Conservation (phyloP, 2,888 invertebrate genomes). For the Ochropleura plecta region DNA sequence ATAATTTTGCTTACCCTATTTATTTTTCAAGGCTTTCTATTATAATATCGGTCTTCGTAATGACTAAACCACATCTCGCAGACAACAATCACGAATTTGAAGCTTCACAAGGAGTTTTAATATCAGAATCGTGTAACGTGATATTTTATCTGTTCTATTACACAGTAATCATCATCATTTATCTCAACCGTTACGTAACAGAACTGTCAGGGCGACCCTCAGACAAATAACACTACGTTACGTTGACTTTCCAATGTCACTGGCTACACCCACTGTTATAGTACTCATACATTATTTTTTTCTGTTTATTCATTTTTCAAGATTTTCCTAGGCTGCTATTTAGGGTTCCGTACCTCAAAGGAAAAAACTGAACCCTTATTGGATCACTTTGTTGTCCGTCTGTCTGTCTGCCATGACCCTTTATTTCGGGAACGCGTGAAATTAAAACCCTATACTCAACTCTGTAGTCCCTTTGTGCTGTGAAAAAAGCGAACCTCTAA, state of each 20-base stretch:
- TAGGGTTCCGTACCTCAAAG: too few relatives aligned
- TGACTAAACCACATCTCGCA: conserved; percentile 1
- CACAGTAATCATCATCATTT: conserved; percentile 31
- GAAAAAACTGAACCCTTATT: too few relatives aligned
- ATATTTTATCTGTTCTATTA: conserved; percentile 5
- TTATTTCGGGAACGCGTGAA: too few relatives aligned
- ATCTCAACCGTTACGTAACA: conserved; percentile 45
- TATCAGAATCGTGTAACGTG: conserved; percentile 14
- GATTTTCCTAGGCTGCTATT: conserved; percentile 14
- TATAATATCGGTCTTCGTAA: neutral
- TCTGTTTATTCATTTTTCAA: conserved; percentile 18
- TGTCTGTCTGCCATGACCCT: too few relatives aligned
- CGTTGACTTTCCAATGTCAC: conserved; percentile 50
- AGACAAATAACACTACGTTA: conserved; percentile 34
- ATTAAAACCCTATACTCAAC: too few relatives aligned
- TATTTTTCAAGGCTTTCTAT: neutral
- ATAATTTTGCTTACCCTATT: neutral
- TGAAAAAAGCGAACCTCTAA: too few relatives aligned
- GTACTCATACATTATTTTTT: conserved; percentile 13
- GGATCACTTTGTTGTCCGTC: too few relatives aligned
- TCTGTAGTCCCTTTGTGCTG: too few relatives aligned
- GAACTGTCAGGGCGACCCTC: conserved; percentile 20
- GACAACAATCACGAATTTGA: neutral
- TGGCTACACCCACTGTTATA: conserved; percentile 22
- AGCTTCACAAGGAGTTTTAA: neutral